phyloP scores from a whole-genome alignment of 2,797 vertebrate genomes.

The Galago senegalensis region DNA sequence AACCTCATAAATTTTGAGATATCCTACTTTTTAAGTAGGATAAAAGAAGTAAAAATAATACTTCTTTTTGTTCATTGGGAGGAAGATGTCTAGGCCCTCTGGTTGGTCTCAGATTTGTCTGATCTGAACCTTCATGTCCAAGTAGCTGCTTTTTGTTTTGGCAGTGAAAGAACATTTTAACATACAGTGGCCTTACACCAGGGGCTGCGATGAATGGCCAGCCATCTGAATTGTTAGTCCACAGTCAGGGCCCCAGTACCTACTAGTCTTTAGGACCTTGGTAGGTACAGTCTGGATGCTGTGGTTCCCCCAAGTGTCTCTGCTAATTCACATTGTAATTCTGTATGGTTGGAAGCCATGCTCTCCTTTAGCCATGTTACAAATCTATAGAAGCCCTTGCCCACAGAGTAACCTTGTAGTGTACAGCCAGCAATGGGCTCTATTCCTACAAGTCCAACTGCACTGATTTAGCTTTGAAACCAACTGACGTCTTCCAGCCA shows the following conservation, averaged over 20 bases:
- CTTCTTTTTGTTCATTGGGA: background rate
- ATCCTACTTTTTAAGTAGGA: background rate
- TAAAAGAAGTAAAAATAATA: slow-evolving; percentile 6
- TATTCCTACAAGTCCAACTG: background rate
- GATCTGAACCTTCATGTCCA: slow-evolving; percentile 67
- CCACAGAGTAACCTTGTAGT: slow-evolving; percentile 3
- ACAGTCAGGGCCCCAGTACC: slow-evolving; percentile 65
- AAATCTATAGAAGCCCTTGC: background rate
- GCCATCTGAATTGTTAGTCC: slow-evolving; percentile 67
- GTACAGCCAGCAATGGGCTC: background rate
- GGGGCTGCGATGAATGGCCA: slow-evolving; percentile 57
- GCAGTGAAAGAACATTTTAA: slow-evolving; percentile 78
- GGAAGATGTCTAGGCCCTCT: slow-evolving; percentile 67
- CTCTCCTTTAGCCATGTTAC: background rate
- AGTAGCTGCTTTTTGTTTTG: slow-evolving; percentile 66
- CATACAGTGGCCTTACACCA: slow-evolving; percentile 65
- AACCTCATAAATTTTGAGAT: background rate
- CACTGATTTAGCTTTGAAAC: background rate
- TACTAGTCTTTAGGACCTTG: slow-evolving; percentile 75
- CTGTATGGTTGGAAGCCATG: slow-evolving; percentile 4
- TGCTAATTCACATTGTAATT: slow-evolving; percentile 59
- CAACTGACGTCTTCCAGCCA: background rate
- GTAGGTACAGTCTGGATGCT: background rate
- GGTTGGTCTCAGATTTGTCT: slow-evolving; percentile 58
- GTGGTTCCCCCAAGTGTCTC: slow-evolving; percentile 52